phyloP scores from a whole-genome alignment of 2,113 vertebrate genomes.

The Microcebus jonahi region DNA sequence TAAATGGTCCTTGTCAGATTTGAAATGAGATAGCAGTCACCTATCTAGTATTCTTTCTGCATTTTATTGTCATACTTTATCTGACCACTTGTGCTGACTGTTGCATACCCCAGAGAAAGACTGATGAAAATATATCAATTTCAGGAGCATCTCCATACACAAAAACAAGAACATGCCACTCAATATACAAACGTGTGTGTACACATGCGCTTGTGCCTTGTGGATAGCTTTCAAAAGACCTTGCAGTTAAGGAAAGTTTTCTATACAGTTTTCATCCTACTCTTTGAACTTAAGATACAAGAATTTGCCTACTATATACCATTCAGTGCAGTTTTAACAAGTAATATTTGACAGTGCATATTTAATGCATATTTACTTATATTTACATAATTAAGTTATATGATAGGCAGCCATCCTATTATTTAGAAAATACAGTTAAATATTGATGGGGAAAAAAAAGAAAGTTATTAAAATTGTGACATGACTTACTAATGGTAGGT shows the following conservation, averaged over 20 bases:
- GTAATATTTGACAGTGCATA: background rate
- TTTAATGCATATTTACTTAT: conserved; percentile 19
- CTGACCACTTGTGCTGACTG: background rate
- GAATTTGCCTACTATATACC: background rate
- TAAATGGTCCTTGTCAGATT: background rate
- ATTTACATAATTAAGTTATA: no score
- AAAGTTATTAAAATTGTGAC: no score
- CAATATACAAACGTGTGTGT: background rate
- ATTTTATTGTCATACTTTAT: background rate
- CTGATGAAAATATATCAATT: background rate
- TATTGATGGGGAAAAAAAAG: no score
- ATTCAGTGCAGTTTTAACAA: background rate
- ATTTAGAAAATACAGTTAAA: no score
- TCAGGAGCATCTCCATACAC: background rate
- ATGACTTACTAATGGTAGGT: no score
- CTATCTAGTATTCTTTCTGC: background rate
- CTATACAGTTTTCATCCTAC: background rate
- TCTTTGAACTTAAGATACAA: conserved; percentile 10
- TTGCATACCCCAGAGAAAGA: conserved; percentile 1
- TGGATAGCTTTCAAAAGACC: background rate
- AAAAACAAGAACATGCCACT: background rate
- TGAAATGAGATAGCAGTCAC: background rate
- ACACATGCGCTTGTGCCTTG: background rate
- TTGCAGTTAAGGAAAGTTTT: conserved; percentile 1
- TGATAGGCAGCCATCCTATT: no score